Base-by-base conservation (phyloP, 2,888 invertebrate species). In the Leuctra nigra region DNA sequence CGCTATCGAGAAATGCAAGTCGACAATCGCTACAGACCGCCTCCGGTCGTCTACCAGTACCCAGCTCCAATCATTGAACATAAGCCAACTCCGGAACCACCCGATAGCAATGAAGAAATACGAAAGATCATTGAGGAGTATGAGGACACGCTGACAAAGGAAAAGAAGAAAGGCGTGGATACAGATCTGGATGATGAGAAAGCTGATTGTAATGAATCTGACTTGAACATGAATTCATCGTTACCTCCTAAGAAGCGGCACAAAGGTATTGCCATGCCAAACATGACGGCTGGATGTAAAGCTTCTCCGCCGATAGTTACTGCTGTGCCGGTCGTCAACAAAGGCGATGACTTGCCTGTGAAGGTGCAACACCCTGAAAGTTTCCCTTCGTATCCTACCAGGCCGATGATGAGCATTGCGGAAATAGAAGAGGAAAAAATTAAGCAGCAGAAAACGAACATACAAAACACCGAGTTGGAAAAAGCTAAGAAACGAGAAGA, bases 321-420 rank as follows among this genome's bases (percentile, higher is more conserved):
- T n/a, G n/a, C n/a, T n/a, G n/a, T n/a, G n/a, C n/a, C n/a, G n/a
- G n/a, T n/a, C n/a, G n/a, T n/a, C n/a, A n/a, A n/a, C n/a, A n/a
- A n/a, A n/a, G n/a, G n/a, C n/a, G n/a, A n/a, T n/a, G n/a, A n/a
- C n/a, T n/a, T n/a, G 29, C 11, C 11, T 29, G 29, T 29, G 29
- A 29, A 6, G 11, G 29, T 29, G 6, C 7, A 29, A 29, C 29
- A 29, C 6, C 22, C 44, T 11, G 57, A 57, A 22, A 46, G 56
- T 35, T 54, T 59, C 36, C 59, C 59, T n/a, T 70, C 70, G 57
- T 72, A 72, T 64, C 72, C 72, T 11, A 68, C 70, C 13, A 69
- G 67, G 9, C 70, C 69, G 3, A 71, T 72, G 68, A 68, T 72
- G 18, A 70, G 70, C 58, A 72, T 72, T 39, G 71, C 71, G 2